Percentiles rank a stretch among this genome's conserved stretches.
phyloP scores from a whole-genome alignment of 1,140 invertebrate species.

The Aporrectodea caliginosa region DNA sequence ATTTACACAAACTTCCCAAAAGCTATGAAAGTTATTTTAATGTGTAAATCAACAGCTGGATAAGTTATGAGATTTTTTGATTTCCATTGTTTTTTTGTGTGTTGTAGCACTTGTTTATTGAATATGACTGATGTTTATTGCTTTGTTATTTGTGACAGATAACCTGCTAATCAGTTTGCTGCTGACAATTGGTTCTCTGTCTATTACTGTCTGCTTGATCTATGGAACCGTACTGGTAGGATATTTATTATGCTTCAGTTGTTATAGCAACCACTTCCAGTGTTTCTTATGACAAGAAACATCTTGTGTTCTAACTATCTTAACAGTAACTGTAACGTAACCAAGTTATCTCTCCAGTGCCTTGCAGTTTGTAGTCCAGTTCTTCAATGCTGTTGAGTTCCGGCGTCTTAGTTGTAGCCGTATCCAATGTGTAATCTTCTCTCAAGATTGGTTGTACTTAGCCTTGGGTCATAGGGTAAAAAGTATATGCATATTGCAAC shows the following conservation, averaged over 20 bases:
- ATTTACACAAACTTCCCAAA: neutral
- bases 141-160: constrained; percentile 4
- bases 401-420: no score
- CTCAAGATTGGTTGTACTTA: no score
- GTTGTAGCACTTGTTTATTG: neutral
- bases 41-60: neutral
- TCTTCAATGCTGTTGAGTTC: no score
- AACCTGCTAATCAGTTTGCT: constrained; percentile 14
- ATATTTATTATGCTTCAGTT: neutral
- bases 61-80: neutral
- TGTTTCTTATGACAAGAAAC: no score
- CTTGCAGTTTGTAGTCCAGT: no score
- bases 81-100: neutral
- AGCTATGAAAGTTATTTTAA: neutral
- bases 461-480: no score
- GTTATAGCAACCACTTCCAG: no score
- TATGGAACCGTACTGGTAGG: constrained; percentile 67
- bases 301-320: no score
- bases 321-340: no score
- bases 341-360: no score
- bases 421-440: no score
- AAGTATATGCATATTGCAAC: no score
- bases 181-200: constrained; percentile 19
- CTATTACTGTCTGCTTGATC: constrained; percentile 72
- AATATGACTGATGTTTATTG: neutral